Percentiles rank a stretch among this genome's conserved stretches.
Conservation (phyloP, 2,888 invertebrate genomes). For the Hecatera dysodea region DNA sequence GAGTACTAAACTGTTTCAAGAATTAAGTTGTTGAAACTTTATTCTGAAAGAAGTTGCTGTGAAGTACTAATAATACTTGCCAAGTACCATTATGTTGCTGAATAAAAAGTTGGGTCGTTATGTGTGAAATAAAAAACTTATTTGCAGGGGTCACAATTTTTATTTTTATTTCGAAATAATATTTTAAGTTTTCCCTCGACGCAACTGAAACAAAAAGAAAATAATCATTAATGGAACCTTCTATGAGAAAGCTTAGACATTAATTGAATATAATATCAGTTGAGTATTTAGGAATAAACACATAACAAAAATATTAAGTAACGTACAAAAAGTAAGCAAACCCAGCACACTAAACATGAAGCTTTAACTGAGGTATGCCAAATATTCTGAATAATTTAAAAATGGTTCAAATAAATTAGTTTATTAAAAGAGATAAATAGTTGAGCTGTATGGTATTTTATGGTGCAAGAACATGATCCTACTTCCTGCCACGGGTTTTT, state of each 20-base stretch:
- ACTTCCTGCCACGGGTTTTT: no score
- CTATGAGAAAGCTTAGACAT: not conserved
- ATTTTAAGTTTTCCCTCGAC: not conserved
- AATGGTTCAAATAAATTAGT: not conserved
- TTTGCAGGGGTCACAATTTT: slow-evolving; percentile 17
- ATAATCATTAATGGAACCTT: not conserved
- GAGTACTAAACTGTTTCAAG: slow-evolving; percentile 7
- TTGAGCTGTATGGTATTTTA: not conserved
- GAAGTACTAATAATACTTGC: not conserved
- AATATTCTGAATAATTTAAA: not conserved
- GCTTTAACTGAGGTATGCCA: not conserved
- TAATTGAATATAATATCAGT: not conserved
- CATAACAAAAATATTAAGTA: slow-evolving; percentile 11
- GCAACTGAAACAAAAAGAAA: slow-evolving; percentile 43
- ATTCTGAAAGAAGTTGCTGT: not conserved
- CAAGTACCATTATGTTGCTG: not conserved
- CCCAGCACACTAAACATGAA: slow-evolving; percentile 2
- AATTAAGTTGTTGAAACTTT: slow-evolving; percentile 3
- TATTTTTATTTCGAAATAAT: slow-evolving; percentile 41
- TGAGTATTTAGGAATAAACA: not conserved
- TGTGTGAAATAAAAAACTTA: slow-evolving; percentile 3
- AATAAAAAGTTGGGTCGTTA: not conserved
- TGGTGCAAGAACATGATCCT: no score
- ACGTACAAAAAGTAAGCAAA: slow-evolving; percentile 1
- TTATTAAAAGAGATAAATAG: not conserved